Conservation (phyloP, 2,888 invertebrate genomes). For the Drymonia ruficornis region DNA sequence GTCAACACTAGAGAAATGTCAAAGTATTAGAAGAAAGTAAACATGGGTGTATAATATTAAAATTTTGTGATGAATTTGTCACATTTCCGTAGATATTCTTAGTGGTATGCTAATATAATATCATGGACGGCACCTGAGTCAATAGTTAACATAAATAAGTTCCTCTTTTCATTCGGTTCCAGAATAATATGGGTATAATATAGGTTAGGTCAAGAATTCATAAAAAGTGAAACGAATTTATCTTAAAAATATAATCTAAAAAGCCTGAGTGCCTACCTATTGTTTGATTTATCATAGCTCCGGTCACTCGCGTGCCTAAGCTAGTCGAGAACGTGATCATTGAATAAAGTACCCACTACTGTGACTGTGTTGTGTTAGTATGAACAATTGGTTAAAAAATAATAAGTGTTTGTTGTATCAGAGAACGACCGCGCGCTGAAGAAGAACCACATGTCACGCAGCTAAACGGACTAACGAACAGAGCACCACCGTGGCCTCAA, state of each 20-base stretch:
- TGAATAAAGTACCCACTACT: not conserved
- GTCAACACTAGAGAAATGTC: not conserved
- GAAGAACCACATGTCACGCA: conserved; percentile 48
- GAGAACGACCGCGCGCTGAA: conserved; percentile 48
- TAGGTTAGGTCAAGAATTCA: not conserved
- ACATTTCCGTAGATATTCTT: too few species aligned
- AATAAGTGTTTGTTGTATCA: conserved; percentile 21
- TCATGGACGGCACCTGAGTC: not conserved
- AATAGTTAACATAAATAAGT: not conserved
- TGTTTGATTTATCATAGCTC: too few species aligned
- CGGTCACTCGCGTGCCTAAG: not conserved
- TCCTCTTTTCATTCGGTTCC: too few species aligned
- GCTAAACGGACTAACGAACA: conserved; percentile 50
- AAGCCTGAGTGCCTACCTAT: too few species aligned
- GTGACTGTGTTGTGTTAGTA: not conserved
- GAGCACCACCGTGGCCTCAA: conserved; percentile 54
- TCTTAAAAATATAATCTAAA: too few species aligned
- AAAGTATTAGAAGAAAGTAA: not conserved
- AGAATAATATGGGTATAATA: not conserved
- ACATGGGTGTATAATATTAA: too few species aligned
- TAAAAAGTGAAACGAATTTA: too few species aligned
- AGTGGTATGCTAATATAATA: too few species aligned
- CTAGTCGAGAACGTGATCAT: not conserved
- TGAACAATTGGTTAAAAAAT: not conserved
- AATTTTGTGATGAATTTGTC: too few species aligned